Conservation (phyloP, 2,888 invertebrate genomes). For the Tillus elongatus region DNA sequence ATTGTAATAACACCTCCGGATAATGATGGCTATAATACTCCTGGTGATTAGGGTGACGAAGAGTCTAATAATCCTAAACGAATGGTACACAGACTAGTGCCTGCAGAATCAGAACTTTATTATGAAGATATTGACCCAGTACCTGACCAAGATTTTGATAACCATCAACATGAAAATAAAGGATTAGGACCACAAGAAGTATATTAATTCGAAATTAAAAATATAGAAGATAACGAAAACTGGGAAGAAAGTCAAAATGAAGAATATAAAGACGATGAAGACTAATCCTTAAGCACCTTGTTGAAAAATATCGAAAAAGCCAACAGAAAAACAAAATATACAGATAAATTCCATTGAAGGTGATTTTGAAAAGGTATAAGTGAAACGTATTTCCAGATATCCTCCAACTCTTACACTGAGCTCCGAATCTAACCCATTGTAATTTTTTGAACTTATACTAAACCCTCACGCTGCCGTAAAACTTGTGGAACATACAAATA, state of each 20-base stretch:
- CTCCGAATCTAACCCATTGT: neutral
- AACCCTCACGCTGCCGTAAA: neutral
- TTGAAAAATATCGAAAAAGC: conserved; percentile 1
- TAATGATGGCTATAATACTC: neutral
- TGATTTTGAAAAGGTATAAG: neutral
- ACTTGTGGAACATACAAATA: conserved; percentile 3
- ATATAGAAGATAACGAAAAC: neutral
- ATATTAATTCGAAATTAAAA: too few species aligned
- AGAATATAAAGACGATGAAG: too few species aligned
- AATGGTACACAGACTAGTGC: neutral
- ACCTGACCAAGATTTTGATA: neutral
- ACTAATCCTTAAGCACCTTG: neutral
- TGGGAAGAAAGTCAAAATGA: neutral
- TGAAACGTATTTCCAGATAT: neutral
- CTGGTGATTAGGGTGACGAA: neutral
- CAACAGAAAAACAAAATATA: neutral
- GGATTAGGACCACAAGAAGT: neutral
- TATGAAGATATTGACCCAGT: conserved; percentile 2
- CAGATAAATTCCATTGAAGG: neutral
- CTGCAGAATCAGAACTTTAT: conserved; percentile 1
- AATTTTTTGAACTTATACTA: conserved; percentile 1
- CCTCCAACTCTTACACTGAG: neutral
- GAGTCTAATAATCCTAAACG: conserved; percentile 1
- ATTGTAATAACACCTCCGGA: conserved; percentile 3
- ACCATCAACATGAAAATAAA: neutral